Conservation (phyloP, 2,797 vertebrate species). For the Xerus rutilus region DNA sequence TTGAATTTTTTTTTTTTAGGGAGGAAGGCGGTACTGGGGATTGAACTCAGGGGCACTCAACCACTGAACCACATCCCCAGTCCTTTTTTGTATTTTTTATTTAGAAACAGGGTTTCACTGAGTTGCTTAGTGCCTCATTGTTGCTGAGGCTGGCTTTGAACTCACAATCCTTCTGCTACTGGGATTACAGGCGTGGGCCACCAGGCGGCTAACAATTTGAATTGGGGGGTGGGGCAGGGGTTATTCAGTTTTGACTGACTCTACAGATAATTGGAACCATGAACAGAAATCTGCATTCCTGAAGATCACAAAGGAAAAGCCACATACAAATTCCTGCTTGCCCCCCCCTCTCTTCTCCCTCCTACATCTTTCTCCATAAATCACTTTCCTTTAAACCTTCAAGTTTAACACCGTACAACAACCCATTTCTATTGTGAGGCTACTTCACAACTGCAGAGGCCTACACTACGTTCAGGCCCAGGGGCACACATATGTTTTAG, state of each 20-base stretch:
- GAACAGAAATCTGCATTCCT: background rate
- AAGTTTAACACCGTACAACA: background rate
- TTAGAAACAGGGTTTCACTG: no score
- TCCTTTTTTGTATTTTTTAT: no score
- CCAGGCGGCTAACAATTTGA: no score
- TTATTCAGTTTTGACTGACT: background rate
- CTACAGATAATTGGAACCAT: background rate
- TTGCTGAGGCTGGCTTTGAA: no score
- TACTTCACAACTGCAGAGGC: background rate
- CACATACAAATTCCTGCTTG: background rate
- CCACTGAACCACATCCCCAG: no score
- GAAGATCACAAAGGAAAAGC: background rate
- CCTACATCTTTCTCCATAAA: background rate
- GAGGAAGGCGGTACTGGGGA: no score
- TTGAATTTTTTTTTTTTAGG: conserved; percentile 28
- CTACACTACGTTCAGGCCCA: conserved; percentile 13
- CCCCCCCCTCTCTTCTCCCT: background rate
- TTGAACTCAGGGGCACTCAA: no score
- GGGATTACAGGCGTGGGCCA: no score
- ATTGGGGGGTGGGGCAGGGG: background rate
- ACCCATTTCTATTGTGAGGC: conserved; percentile 6
- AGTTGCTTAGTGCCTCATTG: no score
- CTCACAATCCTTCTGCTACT: no score
- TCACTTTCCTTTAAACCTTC: background rate
- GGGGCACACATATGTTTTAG: background rate